A percentile compares a stretch with the other conserved stretches of the same genome.
Evolutionary conservation across 2,113 vertebrate genomes (phyloP).

Genomic region (Felis catus): F.catus_Fca126_mat1.0 CM031425.1:38839501-38840000

Average conservation of each 20-base stretch:
- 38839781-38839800: background rate
- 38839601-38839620: background rate
- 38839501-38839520: background rate
- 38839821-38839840: background rate
- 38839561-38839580: background rate
- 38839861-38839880: background rate
- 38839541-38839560: background rate
- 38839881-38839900: background rate
- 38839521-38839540: background rate
- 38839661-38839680: background rate
- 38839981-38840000: background rate
- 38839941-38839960: background rate
- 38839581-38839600: background rate
- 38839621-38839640: background rate
- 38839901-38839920: background rate
- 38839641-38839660: background rate
- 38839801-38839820: background rate
- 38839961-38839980: background rate
- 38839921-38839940: background rate
- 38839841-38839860: background rate
- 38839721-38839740: background rate
- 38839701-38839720: background rate
- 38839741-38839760: background rate
- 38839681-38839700: background rate
- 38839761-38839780: background rate